Percentiles rank a stretch among this genome's conserved stretches.
Conservation (phyloP, 2,797 vertebrate genomes). For the Spizella passerina region DNA sequence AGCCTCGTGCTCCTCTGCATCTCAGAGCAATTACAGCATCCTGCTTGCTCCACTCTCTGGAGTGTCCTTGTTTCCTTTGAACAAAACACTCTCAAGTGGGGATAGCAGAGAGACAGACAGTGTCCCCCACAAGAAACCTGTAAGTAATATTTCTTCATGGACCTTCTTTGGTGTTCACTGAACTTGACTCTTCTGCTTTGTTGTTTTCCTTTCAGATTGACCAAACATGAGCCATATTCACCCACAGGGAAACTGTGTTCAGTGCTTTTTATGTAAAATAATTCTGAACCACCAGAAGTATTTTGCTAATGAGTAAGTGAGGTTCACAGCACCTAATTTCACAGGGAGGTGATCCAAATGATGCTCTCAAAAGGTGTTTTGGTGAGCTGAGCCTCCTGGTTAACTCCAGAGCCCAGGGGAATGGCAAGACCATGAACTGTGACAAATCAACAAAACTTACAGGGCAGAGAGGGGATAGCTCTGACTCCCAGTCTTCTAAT, state of each 20-base stretch:
- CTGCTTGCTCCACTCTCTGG: not conserved
- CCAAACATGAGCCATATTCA: not conserved
- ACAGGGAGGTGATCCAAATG: not conserved
- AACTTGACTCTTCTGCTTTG: not conserved
- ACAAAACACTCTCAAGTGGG: not conserved
- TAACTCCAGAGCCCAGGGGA: not conserved
- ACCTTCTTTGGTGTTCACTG: not conserved
- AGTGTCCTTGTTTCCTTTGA: not conserved
- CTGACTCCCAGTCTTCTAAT: not conserved
- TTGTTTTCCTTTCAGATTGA: not conserved
- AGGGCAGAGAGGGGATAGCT: not conserved
- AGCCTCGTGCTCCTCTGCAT: not conserved
- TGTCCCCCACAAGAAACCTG: not conserved
- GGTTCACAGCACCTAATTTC: not conserved
- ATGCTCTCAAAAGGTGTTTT: not conserved
- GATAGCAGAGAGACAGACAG: not conserved
- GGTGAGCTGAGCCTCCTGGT: not conserved
- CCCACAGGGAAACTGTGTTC: not conserved
- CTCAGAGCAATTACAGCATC: not conserved
- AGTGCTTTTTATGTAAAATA: not conserved
- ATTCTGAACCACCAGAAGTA: not conserved
- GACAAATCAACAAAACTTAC: not conserved
- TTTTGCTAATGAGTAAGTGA: not conserved
- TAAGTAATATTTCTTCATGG: not conserved
- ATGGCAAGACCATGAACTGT: not conserved